Evolutionary conservation across 2,888 invertebrate species (phyloP), one percentile per base, ranked within the genome.

Genomic region (Drosophila macrospina): DNA sequence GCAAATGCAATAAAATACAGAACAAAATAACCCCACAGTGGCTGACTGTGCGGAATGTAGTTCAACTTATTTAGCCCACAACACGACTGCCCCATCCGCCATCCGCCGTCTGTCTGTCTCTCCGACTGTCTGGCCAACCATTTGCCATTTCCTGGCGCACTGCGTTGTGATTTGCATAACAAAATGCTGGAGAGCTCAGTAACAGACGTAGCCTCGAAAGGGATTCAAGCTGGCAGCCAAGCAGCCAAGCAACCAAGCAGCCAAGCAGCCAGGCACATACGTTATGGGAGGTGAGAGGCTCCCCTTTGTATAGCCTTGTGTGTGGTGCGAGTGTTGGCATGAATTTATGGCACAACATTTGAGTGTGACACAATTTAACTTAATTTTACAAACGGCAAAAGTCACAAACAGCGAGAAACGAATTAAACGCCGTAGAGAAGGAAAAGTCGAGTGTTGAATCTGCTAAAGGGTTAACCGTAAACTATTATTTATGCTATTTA

Each of bases 321-420:
- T 56, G 66, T 61, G 71, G 56, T 68, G 66, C 30, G 50, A 77
- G 72, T 87, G 77, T 74, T 67, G 73, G 88, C 80, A 65, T 66
- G 63, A 86, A 88, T 88, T 86, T 86, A 88, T 86, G 81, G 81
- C 70, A 64, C 83, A 82, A 85, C 89, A 83, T 88, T 89, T 87
- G 89, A 89, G 86, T 87, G 89, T 89, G 90, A 88, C 90, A 89
- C 84, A 90, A 89, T 90, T 90, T 89, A 87, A 88, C 80, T 90
- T 88, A 88, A 88, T 89, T 89, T 86, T 67, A 76, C 69, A 73
- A 85, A 69, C 51, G 63, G 66, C 70, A 72, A 66, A 65, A 61
- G 60, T 59, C 63, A 68, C 68, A 56, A 47, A 66, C 1, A 39
- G 24, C n/a, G 36, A 24, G 20, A 32, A 20, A 39, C 30, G 24